These are phyloP conservation scores for Shargacucullia verbasci DNA, from an alignment of 2,888 invertebrate species.

Conservation along the genomic window DNA sequence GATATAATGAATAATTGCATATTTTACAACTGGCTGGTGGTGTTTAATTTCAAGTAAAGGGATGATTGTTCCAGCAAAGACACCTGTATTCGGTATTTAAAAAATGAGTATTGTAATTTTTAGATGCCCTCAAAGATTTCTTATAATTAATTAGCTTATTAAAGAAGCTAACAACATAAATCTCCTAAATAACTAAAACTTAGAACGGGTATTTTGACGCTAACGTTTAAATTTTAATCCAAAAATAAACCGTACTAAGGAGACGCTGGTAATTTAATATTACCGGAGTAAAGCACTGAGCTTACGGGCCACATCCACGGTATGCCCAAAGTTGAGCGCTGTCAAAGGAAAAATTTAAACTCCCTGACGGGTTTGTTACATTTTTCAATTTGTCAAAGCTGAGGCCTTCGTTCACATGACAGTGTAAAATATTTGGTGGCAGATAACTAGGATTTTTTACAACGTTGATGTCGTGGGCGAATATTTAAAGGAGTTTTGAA, in stretches of 20 bases:
- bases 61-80: no score
- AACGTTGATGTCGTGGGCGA: conserved; percentile 7
- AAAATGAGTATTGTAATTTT: no score
- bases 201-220: no score
- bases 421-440: conserved; percentile 36
- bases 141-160: no score
- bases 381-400: conserved; percentile 59
- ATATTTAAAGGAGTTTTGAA: conserved; percentile 11
- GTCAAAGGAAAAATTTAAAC: conserved; percentile 64
- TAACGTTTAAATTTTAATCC: no score
- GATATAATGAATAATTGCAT: no score
- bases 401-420: conserved; percentile 15
- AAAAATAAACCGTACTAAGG: not conserved
- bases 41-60: no score
- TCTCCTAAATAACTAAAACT: no score
- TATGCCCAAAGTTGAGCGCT: conserved; percentile 47
- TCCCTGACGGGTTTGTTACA: conserved; percentile 40
- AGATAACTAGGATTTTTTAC: conserved; percentile 15
- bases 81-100: no score
- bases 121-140: no score
- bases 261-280: conserved; percentile 29
- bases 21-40: no score
- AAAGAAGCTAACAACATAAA: no score
- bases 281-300: conserved; percentile 11
- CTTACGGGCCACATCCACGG: conserved; percentile 31